Base-by-base conservation (phyloP, 2,888 invertebrate genomes). In the Selenia dentaria region DNA sequence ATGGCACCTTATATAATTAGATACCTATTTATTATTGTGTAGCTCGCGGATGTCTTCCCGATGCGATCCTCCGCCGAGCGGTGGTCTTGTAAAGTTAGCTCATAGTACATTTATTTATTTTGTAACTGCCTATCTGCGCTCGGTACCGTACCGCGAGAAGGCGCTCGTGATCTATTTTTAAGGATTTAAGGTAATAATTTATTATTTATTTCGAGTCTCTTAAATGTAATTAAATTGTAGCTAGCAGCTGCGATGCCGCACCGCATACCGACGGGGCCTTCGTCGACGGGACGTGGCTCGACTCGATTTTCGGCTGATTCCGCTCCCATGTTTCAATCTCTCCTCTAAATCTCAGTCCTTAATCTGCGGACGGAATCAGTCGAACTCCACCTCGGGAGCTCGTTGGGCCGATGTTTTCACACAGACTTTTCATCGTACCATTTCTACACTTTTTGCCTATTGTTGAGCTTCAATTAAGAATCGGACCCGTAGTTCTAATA, bases 181-280 rank as follows among this genome's bases (percentile, higher is more conserved):
- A 89, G 89, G 83, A 77, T 86, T 86, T 89, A 90, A 89, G 88
- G 82, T 90, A 90, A 88, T 90, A 90, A 90, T 89, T 90, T 90
- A 90, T 90, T 90, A 90, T 90, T 90, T 90, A 90, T 90, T 90
- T 87, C 81, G 89, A 90, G 89, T 89, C 89, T 90, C 88, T 87
- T 84, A 86, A 87, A 82, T 88, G 71, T 88, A 79, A 83, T 83
- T 79, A 78, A 82, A 79, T 75, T 79, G 77, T 83, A 79, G 72
- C 80, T 74, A 79, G 79, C 79, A 81, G 84, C 77, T 79, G 81
- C 81, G 83, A 84, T 73, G 79, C 81, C 84, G 83, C 89, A 86
- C 86, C 86, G 88, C 89, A 83, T 71, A 74, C 86, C 79, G 81
- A 80, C 83, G 86, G 74, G 85, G 78, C 79, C 74, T 72, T 82